Evolutionary conservation across 2,888 invertebrate species (phyloP).

Genomic region (Meloe dianella): DNA sequence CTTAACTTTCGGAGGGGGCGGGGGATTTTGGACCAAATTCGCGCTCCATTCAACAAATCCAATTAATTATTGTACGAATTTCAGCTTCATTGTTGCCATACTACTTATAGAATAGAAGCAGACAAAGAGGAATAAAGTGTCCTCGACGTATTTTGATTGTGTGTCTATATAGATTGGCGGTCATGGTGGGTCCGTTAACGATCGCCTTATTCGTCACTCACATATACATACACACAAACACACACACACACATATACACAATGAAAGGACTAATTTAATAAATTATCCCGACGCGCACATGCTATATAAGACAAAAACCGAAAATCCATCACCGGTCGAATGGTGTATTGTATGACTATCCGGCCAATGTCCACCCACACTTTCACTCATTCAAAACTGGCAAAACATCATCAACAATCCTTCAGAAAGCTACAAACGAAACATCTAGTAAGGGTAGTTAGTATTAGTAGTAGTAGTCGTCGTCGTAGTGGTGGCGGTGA

Average conservation of each 20-base stretch:
- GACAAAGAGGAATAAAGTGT: background rate
- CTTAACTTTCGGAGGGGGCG: too few species aligned
- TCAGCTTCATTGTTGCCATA: background rate
- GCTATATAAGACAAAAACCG: slow-evolving; percentile 47
- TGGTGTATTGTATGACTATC: slow-evolving; percentile 39
- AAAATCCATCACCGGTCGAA: slow-evolving; percentile 50
- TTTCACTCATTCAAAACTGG: slow-evolving; percentile 34
- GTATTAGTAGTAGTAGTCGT: slow-evolving; percentile 3
- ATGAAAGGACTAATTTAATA: slow-evolving; percentile 47
- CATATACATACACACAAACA: background rate
- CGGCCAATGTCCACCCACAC: slow-evolving; percentile 40
- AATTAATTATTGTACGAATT: background rate
- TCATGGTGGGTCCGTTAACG: background rate
- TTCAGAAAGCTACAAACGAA: slow-evolving; percentile 11
- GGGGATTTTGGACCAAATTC: too few species aligned
- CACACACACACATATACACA: slow-evolving; percentile 16
- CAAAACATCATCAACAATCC: slow-evolving; percentile 35
- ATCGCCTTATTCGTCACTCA: slow-evolving; percentile 4
- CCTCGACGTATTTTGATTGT: background rate
- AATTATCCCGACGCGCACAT: slow-evolving; percentile 41
- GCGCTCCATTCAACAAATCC: too few species aligned
- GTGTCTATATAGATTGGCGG: background rate
- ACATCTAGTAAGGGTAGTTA: too few species aligned
- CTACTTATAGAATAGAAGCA: background rate
- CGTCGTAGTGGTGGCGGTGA: too few species aligned